Base-by-base conservation (phyloP, 2,797 vertebrate species). In the Hapalemur alaotrensis region DNA sequence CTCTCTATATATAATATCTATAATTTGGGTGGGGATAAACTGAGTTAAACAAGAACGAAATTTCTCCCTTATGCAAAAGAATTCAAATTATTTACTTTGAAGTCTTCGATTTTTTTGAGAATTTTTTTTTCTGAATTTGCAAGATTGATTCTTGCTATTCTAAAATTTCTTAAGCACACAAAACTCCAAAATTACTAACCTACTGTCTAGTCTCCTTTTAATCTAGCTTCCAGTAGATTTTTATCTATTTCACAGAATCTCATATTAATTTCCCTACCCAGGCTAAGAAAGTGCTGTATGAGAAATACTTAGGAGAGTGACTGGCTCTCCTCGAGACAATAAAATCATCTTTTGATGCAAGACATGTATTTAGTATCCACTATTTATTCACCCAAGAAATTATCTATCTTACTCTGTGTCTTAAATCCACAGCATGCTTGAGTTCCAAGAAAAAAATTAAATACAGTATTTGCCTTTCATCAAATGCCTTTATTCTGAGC, bases 191-290 rank as follows among this genome's bases (percentile, higher is more conserved):
- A 97, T 17, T 95, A 94, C 84, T 95, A 95, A 97, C 48, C 63
- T 93, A 46, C 30, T 83, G 0, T 84, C 38, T 82, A 89, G 22
- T 90, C 52, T 13, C 22, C 43, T 96, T 97, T 84, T 96, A 89
- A 78, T 98, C 85, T 95, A 70, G 75, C 63, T 96, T 94, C 81
- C 59, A 65, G 83, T 91, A 70, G 69, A 79, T 89, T 93, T 84
- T 89, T 81, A 95, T 85, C 69, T 97, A 78, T 97, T 97, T 82
- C 81, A 87, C 59, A 95, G 59, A 93, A 85, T 86, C 92, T 96
- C 85, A 94, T 93, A 82, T 97, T 86, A 95, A 84, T 91, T 97
- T 91, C n/a, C 67, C 59, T 69, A n/a, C 5, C 13, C 73, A 94
- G 61, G 52, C 32, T 89, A 86, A 82, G 82, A 91, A 84, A 92